Base-by-base conservation (phyloP, 1,140 invertebrate genomes). In the Sycobia sp. region DNA sequence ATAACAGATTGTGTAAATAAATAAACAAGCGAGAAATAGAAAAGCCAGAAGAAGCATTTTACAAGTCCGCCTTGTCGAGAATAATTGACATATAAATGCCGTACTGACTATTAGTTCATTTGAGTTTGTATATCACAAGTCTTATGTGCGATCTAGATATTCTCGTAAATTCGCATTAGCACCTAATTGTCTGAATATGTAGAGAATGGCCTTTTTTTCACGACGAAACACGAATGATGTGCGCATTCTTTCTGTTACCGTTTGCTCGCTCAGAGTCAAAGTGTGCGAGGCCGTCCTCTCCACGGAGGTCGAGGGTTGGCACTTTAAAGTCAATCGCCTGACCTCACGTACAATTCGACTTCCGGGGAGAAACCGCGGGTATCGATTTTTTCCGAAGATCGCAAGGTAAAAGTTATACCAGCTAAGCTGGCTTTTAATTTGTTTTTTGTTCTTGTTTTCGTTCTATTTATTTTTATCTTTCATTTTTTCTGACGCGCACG, bases 311-410 rank as follows among this genome's bases (percentile, higher is more conserved):
- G 76, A 78, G 68, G 73, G 72, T 69, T 80, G 78, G 78, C 75
- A 80, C 68, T 77, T 79, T 77, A 80, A 77, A 71, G 74, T 80
- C 74, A 73, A 80, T 78, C 77, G 76, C 72, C 75, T 77, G 71
- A 74, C 70, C 69, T 75, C 76, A 67, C 75, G 75, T 72, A 77
- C 76, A 69, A 76, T 80, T 77, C 76, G 76, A 74, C 76, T 80
- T 72, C 78, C 76, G 69, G 76, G 76, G 71, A 78, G 76, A 80
- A 80, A 80, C 72, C 76, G 78, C 72, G 78, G 76, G 54, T 80
- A 78, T 72, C 73, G 77, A 56, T 79, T 79, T 73, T 80, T 80
- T 73, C 78, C 78, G 39, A 78, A 80, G 70, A 78, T 77, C 68
- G 72, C 75, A 75, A 80, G 78, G 78, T 80, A 80, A 79, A 70